phyloP scores from a whole-genome alignment of 2,888 invertebrate genomes.

The Tryphoninae sp. region DNA sequence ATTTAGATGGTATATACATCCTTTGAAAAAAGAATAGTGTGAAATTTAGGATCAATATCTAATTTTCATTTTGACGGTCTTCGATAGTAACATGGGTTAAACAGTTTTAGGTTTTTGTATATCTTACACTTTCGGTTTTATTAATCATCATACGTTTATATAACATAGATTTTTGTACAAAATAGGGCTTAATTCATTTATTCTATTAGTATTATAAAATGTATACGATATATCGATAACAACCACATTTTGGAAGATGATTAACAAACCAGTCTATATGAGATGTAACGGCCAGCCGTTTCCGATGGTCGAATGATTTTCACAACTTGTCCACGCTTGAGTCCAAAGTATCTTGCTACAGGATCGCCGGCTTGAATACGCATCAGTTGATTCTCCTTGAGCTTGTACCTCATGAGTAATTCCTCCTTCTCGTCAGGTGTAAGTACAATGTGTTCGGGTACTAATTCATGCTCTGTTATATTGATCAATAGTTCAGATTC shows the following conservation, averaged over 20 bases:
- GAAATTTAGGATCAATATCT: no score
- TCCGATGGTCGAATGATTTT: slow-evolving; percentile 99
- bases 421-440: slow-evolving; percentile 99
- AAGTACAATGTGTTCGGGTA: slow-evolving; percentile 99
- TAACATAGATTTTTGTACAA: slow-evolving; percentile 59
- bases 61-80: no score
- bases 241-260: not conserved
- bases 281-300: slow-evolving; percentile 99
- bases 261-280: slow-evolving; percentile 96
- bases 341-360: slow-evolving; percentile 98
- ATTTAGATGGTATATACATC: no score
- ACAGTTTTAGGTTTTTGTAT: not conserved
- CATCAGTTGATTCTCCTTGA: slow-evolving; percentile 99
- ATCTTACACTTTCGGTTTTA: slow-evolving; percentile 8
- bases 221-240: not conserved
- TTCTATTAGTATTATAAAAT: slow-evolving; percentile 34
- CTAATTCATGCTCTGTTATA: slow-evolving; percentile 98
- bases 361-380: slow-evolving; percentile 99
- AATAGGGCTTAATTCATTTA: slow-evolving; percentile 42
- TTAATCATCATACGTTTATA: slow-evolving; percentile 18
- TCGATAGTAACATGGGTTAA: not conserved
- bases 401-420: slow-evolving; percentile 95
- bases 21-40: no score
- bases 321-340: slow-evolving; percentile 98
- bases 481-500: slow-evolving; percentile 98